phyloP scores from a whole-genome alignment of 1,140 invertebrate species.

The Rhyzopertha dominica region DNA sequence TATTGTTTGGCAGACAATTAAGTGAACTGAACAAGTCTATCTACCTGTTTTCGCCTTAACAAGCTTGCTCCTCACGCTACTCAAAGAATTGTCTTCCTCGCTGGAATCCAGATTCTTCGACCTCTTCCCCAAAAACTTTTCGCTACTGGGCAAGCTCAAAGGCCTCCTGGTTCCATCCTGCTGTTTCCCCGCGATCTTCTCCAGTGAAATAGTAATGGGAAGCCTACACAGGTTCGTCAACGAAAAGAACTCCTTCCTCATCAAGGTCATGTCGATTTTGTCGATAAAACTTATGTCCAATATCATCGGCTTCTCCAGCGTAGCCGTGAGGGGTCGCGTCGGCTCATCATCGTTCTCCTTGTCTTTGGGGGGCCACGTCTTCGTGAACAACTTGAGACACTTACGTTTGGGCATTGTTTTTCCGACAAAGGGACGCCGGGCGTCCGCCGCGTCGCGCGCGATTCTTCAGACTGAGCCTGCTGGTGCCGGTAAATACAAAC shows the following conservation, averaged over 20 bases:
- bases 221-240: slow-evolving; percentile 41
- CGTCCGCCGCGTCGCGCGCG: no score
- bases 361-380: slow-evolving; percentile 47
- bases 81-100: slow-evolving; percentile 4
- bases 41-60: no score
- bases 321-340: slow-evolving; percentile 53
- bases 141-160: slow-evolving; percentile 23
- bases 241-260: slow-evolving; percentile 52
- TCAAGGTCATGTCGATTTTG: slow-evolving; percentile 58
- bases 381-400: slow-evolving; percentile 36
- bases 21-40: no score
- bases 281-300: slow-evolving; percentile 51
- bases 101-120: slow-evolving; percentile 14
- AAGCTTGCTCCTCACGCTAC: slow-evolving; percentile 1
- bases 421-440: no score
- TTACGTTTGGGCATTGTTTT: slow-evolving; percentile 36
- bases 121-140: slow-evolving; percentile 1
- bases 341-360: slow-evolving; percentile 25
- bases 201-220: slow-evolving; percentile 24
- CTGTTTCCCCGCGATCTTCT: slow-evolving; percentile 12
- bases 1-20: no score
- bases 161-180: slow-evolving; percentile 14
- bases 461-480: no score
- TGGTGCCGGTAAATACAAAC: no score
- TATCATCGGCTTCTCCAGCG: slow-evolving; percentile 52